Base-by-base conservation (phyloP, 2,888 invertebrate species). In the Teleogryllus oceanicus region DNA sequence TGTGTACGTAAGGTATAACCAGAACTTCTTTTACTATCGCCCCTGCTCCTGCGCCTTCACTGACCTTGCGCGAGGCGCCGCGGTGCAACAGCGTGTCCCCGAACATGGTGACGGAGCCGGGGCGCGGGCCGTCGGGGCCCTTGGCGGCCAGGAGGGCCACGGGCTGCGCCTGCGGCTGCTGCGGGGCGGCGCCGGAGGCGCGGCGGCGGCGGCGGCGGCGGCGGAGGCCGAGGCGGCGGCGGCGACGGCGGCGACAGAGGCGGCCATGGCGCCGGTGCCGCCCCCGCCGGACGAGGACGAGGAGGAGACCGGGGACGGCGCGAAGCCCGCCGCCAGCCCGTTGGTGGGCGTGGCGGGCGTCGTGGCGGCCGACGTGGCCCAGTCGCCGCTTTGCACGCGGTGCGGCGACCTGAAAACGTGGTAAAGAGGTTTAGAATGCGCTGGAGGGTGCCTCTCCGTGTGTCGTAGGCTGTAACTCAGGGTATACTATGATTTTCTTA, bases 51-150 rank as follows among this genome's bases (percentile, higher is more conserved):
- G 37, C 0, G 37, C 8, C 8, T 37, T 37, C 5, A 37, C 37
- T 37, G 13, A 62, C 62, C 62, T 62, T 62, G 16, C 62, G 13
- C 16, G 62, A 62, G 83, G 89, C 89, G 85, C 90, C 87, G 84
- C 88, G 89, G 84, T 88, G 86, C 84, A 87, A 86, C 80, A 90
- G 86, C 2, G 93, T 93, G 84, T 93, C 93, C 50, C 93, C 93
- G 84, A 93, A 93, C 93, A 93, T 93, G 85, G 93, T 81, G 74
- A 81, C 81, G 16, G 82, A 62, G 62, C 62, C n/a, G 62, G 62
- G 62, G 16, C 62, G 62, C 62, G 13, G 62, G 16, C 16, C 62
- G n/a, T 62, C 62, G 62, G 62, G 16, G 4, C n/a, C n/a, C 3
- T 76, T 2, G 80, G 51, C 81, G 80, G 80, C 80, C 80, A 80